Percentiles rank a stretch among this genome's conserved stretches.
These are phyloP conservation scores for Stegodyphus dumicola DNA, from an alignment of 1,140 invertebrate genomes.

Conservation along the genomic window DNA sequence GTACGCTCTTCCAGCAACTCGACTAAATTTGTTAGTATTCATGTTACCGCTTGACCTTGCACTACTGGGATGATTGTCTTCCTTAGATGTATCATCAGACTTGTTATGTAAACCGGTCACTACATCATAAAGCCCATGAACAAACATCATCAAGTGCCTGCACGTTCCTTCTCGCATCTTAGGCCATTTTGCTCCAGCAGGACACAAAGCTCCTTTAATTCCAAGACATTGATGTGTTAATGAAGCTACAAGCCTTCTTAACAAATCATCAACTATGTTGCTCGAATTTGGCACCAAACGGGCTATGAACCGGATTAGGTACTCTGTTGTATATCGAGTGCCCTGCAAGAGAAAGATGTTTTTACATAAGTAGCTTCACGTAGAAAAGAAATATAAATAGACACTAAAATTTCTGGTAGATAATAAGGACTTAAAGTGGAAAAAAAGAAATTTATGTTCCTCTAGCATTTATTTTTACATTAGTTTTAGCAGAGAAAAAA, in stretches of 20 bases:
- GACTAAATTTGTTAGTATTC: conserved; percentile 41
- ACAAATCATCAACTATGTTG: conserved; percentile 69
- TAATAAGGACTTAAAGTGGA: no score
- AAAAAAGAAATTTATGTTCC: no score
- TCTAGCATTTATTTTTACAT: no score
- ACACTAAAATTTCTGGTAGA: no score
- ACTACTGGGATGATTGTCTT: conserved; percentile 16
- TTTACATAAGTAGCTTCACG: no score
- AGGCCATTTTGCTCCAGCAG: conserved; percentile 63
- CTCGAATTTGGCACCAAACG: conserved; percentile 72
- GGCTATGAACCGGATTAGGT: conserved; percentile 78
- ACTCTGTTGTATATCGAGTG: conserved; percentile 77
- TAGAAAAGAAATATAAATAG: no score
- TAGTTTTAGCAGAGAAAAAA: no score
- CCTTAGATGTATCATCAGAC: neutral
- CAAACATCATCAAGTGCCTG: conserved; percentile 70
- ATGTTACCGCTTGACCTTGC: conserved; percentile 14
- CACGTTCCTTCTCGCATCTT: conserved; percentile 72
- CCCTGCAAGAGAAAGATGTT: conserved; percentile 69
- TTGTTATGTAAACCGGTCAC: conserved; percentile 29
- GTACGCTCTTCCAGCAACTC: conserved; percentile 53
- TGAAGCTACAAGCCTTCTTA: conserved; percentile 75
- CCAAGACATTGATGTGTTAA: conserved; percentile 76
- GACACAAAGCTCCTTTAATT: conserved; percentile 70
- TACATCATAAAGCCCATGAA: conserved; percentile 63